A percentile compares a stretch with the other conserved stretches of the same genome.
phyloP scores from a whole-genome alignment of 2,888 invertebrate genomes.

The Drosophila paracracens region DNA sequence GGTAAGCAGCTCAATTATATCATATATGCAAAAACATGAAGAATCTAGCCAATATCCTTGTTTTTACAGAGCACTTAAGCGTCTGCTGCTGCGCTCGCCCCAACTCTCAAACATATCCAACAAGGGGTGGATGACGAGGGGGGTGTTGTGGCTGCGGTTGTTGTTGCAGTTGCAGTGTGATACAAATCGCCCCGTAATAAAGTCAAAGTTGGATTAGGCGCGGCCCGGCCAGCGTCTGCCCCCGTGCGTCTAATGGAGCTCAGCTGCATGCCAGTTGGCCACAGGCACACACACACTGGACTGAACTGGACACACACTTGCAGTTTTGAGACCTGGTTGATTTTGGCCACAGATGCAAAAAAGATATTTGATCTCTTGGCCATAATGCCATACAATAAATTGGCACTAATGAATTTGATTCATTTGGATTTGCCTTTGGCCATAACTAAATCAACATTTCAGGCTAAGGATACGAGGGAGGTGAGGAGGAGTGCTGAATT shows the following conservation, averaged over 20 bases:
- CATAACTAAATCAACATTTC: constrained; percentile 67
- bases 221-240: constrained; percentile 43
- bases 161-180: constrained; percentile 46
- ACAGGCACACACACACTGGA: constrained; percentile 7
- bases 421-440: constrained; percentile 72
- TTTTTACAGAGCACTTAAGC: constrained; percentile 1
- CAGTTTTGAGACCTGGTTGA: constrained; percentile 14
- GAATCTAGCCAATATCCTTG: not conserved
- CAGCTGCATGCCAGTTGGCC: constrained; percentile 50
- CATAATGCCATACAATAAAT: constrained; percentile 67
- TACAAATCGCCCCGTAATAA: constrained; percentile 78
- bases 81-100: not conserved
- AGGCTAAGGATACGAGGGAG: not conserved
- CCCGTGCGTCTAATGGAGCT: constrained; percentile 27
- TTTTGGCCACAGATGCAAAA: constrained; percentile 23
- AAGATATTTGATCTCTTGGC: constrained; percentile 49
- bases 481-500: not conserved
- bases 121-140: not conserved
- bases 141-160: constrained; percentile 12
- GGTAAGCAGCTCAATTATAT: not conserved
- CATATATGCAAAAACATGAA: not conserved
- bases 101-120: not conserved
- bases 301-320: constrained; percentile 17
- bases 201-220: constrained; percentile 77
- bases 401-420: constrained; percentile 77